Percentiles rank a stretch among this genome's conserved stretches.
These are phyloP conservation scores for Hafferia zeledoni DNA, from an alignment of 2,797 vertebrate species.

Conservation along the genomic window DNA sequence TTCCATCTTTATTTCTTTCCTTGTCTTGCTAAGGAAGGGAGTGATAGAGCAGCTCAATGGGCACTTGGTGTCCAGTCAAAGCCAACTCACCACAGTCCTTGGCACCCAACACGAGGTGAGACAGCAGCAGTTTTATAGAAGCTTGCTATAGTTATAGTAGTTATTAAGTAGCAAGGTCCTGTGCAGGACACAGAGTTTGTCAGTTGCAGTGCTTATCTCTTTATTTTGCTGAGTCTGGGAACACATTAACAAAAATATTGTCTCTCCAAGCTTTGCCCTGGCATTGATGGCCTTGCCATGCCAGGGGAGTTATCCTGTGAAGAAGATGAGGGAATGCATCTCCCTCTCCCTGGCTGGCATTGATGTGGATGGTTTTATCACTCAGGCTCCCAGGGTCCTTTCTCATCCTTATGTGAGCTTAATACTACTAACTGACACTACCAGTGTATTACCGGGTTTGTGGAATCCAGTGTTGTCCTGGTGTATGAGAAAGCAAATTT, in stretches of 20 bases:
- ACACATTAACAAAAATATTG: not conserved
- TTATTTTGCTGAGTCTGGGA: not conserved
- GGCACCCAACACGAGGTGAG: rapidly evolving
- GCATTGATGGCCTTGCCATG: not conserved
- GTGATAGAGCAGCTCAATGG: not conserved
- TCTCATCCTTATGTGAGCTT: not conserved
- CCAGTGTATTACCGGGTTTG: rapidly evolving
- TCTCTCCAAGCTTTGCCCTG: not conserved
- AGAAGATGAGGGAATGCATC: not conserved
- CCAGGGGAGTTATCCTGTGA: rapidly evolving
- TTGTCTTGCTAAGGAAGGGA: not conserved
- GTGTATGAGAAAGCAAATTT: not conserved
- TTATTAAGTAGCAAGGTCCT: not conserved
- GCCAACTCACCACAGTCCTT: not conserved
- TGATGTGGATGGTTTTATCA: not conserved
- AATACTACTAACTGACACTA: not conserved
- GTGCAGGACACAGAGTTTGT: not conserved
- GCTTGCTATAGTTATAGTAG: not conserved
- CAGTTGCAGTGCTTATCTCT: not conserved
- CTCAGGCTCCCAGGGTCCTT: not conserved
- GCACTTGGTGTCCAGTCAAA: not conserved
- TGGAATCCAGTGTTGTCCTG: not conserved
- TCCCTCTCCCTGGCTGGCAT: not conserved
- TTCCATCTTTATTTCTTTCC: not conserved
- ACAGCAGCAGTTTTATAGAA: not conserved